phyloP scores from a whole-genome alignment of 2,888 invertebrate species.

The Drymonia ruficornis region DNA sequence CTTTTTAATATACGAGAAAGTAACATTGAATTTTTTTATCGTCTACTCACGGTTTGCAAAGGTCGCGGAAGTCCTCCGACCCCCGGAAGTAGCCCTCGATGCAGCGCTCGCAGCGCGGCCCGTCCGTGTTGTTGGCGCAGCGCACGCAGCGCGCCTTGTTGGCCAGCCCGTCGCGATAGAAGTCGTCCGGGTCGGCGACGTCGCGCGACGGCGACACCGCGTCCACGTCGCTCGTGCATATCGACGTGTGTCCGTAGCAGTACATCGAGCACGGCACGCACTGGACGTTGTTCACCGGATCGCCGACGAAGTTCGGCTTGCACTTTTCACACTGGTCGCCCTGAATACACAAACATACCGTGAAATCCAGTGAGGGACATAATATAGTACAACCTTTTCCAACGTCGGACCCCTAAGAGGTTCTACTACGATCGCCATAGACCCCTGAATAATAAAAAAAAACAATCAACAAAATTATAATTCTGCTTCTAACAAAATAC shows the following conservation, averaged over 20 bases:
- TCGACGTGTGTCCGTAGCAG: conserved; percentile 94
- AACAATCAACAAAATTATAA: too few relatives aligned
- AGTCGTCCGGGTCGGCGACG: conserved; percentile 85
- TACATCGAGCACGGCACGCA: conserved; percentile 95
- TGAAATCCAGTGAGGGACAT: too few relatives aligned
- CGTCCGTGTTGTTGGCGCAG: conserved; percentile 93
- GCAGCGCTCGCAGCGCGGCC: conserved; percentile 93
- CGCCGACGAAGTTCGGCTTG: conserved; percentile 95
- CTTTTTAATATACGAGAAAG: too few relatives aligned
- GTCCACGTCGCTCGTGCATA: conserved; percentile 88
- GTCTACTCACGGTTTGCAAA: conserved; percentile 90
- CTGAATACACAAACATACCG: conserved; percentile 60
- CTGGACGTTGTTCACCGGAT: conserved; percentile 93
- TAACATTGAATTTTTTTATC: too few relatives aligned
- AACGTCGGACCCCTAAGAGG: too few relatives aligned
- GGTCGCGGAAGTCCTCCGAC: conserved; percentile 89
- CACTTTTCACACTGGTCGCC: conserved; percentile 97
- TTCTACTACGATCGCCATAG: too few relatives aligned
- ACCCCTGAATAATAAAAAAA: too few relatives aligned
- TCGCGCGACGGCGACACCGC: conserved; percentile 71
- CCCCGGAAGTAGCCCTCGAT: conserved; percentile 90
- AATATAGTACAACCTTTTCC: too few relatives aligned
- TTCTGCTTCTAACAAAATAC: too few relatives aligned
- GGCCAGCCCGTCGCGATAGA: conserved; percentile 82
- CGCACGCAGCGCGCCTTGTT: conserved; percentile 92